phyloP scores from a whole-genome alignment of 2,888 invertebrate species.

The Chymomyza fuscimana region DNA sequence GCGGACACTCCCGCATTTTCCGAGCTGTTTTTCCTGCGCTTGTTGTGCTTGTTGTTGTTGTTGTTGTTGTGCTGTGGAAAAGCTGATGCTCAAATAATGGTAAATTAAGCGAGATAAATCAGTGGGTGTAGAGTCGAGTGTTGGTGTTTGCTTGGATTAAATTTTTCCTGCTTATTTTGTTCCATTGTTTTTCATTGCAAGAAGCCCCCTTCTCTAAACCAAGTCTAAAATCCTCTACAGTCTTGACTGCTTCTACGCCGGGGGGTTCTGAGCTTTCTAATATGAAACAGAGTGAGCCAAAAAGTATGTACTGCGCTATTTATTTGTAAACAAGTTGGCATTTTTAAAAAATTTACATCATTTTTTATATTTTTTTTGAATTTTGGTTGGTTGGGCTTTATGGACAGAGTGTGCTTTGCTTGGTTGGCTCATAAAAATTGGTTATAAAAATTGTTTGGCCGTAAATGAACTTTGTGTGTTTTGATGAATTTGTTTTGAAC shows the following conservation, averaged over 20 bases:
- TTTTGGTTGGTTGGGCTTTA: conserved; percentile 4
- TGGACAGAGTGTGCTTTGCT: not conserved
- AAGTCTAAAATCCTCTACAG: not conserved
- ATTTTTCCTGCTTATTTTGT: conserved; percentile 48
- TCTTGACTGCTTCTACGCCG: not conserved
- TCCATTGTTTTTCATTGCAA: conserved; percentile 21
- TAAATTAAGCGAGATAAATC: conserved; percentile 73
- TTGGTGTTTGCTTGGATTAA: conserved; percentile 62
- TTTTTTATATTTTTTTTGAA: conserved; percentile 57
- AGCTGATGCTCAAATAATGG: conserved; percentile 74
- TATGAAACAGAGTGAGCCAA: conserved; percentile 24
- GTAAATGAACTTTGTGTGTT: conserved; percentile 64
- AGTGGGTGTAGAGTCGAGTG: conserved; percentile 55
- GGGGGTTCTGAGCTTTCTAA: conserved; percentile 32
- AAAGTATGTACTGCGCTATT: conserved; percentile 49
- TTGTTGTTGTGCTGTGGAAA: conserved; percentile 55
- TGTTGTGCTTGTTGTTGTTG: not conserved
- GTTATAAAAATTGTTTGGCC: conserved; percentile 68
- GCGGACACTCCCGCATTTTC: not conserved
- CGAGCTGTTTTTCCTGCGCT: not conserved
- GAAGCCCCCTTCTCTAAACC: too few species aligned
- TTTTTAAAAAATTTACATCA: conserved; percentile 60
- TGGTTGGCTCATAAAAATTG: conserved; percentile 56
- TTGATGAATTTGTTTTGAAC: conserved; percentile 66
- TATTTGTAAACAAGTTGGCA: conserved; percentile 71